A percentile compares a stretch with the other conserved stretches of the same genome.
These are phyloP conservation scores for Chaetodon trifasciatus DNA, from an alignment of 2,797 vertebrate species.

Conservation along the genomic window DNA sequence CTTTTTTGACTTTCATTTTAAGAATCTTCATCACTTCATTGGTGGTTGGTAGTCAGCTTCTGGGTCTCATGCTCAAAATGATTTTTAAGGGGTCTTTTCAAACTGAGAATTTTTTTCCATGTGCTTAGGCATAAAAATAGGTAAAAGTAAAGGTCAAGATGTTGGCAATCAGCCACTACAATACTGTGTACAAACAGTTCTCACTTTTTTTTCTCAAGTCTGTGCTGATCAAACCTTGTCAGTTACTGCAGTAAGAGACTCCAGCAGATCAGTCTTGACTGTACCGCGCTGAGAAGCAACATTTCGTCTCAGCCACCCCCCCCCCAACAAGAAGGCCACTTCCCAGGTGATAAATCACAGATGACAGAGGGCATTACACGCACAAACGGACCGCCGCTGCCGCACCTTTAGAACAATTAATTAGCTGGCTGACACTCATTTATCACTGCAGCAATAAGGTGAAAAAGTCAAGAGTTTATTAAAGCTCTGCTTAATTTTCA, in stretches of 20 bases:
- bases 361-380: conserved; percentile 82
- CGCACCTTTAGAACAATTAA: conserved; percentile 80
- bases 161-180: neutral
- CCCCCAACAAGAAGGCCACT: conserved; percentile 62
- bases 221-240: conserved; percentile 1
- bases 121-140: neutral
- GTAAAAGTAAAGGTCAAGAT: neutral
- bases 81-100: neutral
- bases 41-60: neutral
- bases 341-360: conserved; percentile 82
- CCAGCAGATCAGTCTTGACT: conserved; percentile 36
- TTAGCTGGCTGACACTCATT: conserved; percentile 84
- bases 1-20: neutral
- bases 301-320: neutral
- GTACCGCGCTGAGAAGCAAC: conserved; percentile 25
- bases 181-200: neutral
- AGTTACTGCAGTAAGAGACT: conserved; percentile 14
- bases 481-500: conserved; percentile 78
- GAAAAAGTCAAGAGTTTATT: conserved; percentile 90
- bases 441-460: conserved; percentile 85
- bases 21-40: neutral
- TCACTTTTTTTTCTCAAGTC: neutral
- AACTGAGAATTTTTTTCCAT: neutral
- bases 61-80: neutral
- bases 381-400: conserved; percentile 75